These are phyloP conservation scores for Diacarnus erythraeanus DNA, from an alignment of 37 sponge, comb jelly and placozoan species.

Conservation along the genomic window DNA sequence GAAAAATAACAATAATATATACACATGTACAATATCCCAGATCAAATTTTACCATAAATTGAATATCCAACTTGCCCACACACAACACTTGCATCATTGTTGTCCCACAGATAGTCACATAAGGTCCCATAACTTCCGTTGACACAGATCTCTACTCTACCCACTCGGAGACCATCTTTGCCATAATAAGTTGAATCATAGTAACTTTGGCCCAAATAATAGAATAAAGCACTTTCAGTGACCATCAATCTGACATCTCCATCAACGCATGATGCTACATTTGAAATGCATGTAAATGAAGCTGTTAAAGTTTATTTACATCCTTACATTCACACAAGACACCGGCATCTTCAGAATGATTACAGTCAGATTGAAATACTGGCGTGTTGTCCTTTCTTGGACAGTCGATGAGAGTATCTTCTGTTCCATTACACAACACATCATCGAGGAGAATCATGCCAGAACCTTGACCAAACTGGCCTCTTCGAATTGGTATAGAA, in stretches of 20 bases:
- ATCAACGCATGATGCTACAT: conserved; percentile 12
- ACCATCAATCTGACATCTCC: conserved; percentile 15
- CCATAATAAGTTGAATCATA: conserved; percentile 25
- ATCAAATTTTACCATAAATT: no score
- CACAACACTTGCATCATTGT: no score
- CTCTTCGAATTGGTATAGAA: not conserved
- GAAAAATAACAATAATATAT: no score
- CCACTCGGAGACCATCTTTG: conserved; percentile 27
- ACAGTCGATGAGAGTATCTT: not conserved
- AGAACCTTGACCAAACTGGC: not conserved
- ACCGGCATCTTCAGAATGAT: not conserved
- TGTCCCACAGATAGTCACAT: no score
- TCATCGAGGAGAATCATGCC: not conserved
- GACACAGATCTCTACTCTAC: conserved; percentile 55
- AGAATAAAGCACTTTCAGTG: not conserved
- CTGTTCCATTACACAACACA: conserved; percentile 1
- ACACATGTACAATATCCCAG: conserved; percentile 27
- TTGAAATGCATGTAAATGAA: not conserved
- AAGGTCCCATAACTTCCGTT: no score
- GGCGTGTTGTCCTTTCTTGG: not conserved
- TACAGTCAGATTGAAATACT: not conserved
- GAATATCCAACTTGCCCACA: no score
- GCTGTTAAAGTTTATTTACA: not conserved
- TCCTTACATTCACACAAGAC: not conserved
- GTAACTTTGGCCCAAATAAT: conserved; percentile 14